Evolutionary conservation across 1,140 invertebrate genomes (phyloP).

Genomic region (Drosophila pachea): DNA sequence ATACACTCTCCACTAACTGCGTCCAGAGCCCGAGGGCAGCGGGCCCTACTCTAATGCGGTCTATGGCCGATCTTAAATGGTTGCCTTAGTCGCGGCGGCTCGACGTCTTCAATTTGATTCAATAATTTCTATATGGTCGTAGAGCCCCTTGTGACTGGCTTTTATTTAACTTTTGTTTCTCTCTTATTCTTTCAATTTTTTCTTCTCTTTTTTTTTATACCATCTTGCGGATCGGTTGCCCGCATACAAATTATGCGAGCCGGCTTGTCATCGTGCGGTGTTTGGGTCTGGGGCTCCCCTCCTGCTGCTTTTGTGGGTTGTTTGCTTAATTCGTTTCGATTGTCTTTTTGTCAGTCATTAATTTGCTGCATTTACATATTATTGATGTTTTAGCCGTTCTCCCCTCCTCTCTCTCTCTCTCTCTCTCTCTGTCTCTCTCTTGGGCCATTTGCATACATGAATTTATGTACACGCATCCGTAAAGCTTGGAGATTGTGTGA

Average conservation of each 20-base stretch:
- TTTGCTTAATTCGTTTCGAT: constrained; percentile 77
- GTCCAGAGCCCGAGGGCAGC: no score
- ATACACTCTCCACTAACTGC: constrained; percentile 27
- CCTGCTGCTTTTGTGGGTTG: constrained; percentile 58
- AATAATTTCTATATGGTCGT: constrained; percentile 57
- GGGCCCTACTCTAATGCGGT: constrained; percentile 21
- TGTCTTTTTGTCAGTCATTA: constrained; percentile 78
- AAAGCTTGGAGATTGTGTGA: constrained; percentile 51
- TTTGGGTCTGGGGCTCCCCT: constrained; percentile 23
- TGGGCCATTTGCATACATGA: constrained; percentile 60
- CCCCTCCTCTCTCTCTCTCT: background rate
- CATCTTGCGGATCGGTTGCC: constrained; percentile 60
- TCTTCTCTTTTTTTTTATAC: constrained; percentile 37
- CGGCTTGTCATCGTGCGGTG: constrained; percentile 18
- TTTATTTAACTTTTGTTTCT: constrained; percentile 36
- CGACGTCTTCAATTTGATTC: constrained; percentile 65
- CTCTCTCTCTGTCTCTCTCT: background rate
- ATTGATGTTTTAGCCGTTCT: constrained; percentile 57
- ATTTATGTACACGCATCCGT: constrained; percentile 18
- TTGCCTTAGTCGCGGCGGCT: constrained; percentile 31
- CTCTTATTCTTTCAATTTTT: constrained; percentile 36
- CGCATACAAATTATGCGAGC: constrained; percentile 64
- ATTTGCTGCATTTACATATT: constrained; percentile 77
- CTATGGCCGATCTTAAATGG: constrained; percentile 24
- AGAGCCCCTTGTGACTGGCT: constrained; percentile 36